Base-by-base conservation (phyloP, 2,888 invertebrate genomes). In the Toxonevra muliebris region DNA sequence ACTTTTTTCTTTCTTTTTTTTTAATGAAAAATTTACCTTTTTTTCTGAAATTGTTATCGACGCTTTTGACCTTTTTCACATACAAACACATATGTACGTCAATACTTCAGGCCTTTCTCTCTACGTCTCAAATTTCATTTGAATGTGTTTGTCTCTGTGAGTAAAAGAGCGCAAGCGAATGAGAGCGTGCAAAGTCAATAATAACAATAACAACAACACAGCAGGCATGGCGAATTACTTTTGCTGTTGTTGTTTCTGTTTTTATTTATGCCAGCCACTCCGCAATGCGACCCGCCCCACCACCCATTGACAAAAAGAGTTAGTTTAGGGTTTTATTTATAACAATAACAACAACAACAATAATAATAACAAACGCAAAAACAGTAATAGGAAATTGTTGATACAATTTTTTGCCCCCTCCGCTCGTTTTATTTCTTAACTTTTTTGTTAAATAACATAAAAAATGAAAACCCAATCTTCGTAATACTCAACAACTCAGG, bases 1-100 rank as follows among this genome's bases (percentile, higher is more conserved):
- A 20, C 12, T 61, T 61, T 61, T 30, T 30, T 30, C 7, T 30
- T 4, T 13, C 12, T 61, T 61, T 61, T 30, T 30, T 30, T 30
- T 30, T 4, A 30, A 30, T 30, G 30, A 4, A 30, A 30, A 30
- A 30, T 30, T 30, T 30, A 30, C 30, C 30, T 30, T 30, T 45
- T 8, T 61, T 61, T 52, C 15, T 30, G 15, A 50, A 52, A 52
- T 45, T 59, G 60, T 19, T 48, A 20, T 43, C 17, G 42, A 40
- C 42, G 58, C 42, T 60, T 60, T 60, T 60, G 60, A 60, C 60
- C 60, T 60, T 60, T 60, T 60, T 17, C 60, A 60, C 45, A 60
- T 43, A 60, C 41, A 40, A 20, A 40, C 30, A 30, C 30, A 30
- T 20, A 10, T 1, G 8, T 40, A 40, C 19, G 20, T 19, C 60